phyloP scores from a whole-genome alignment of 1,140 invertebrate genomes.

The Antheraea pernyi region DNA sequence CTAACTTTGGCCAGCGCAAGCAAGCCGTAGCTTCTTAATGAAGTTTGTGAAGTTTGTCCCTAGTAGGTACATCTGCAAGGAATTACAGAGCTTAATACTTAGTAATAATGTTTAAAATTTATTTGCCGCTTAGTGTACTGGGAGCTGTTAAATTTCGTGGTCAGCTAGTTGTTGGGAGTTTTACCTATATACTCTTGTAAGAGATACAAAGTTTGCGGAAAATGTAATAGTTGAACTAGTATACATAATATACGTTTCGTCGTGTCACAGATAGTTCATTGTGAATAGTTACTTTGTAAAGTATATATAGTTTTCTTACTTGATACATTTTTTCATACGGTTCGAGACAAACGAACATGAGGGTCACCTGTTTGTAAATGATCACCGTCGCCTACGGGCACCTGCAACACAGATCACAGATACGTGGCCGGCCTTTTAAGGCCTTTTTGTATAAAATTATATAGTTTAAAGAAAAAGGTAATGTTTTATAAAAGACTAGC shows the following conservation, averaged over 20 bases:
- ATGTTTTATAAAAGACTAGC: no score
- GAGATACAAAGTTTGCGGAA: constrained; percentile 12
- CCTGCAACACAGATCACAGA: no score
- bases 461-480: no score
- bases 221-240: neutral
- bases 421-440: no score
- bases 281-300: no score
- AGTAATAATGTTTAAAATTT: constrained; percentile 33
- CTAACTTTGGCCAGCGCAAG: constrained; percentile 47
- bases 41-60: constrained; percentile 50
- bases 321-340: no score
- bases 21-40: constrained; percentile 59
- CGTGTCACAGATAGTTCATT: no score
- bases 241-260: neutral
- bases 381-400: no score
- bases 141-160: constrained; percentile 29
- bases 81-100: constrained; percentile 28
- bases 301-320: no score
- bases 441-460: no score
- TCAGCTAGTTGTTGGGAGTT: constrained; percentile 24
- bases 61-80: constrained; percentile 13
- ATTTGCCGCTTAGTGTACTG: constrained; percentile 16
- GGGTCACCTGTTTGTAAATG: no score
- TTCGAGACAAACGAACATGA: no score
- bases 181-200: constrained; percentile 14